Evolutionary conservation across 1,140 invertebrate genomes (phyloP), one percentile per base, ranked within the genome.

Genomic region (Sinella curviseta): DNA sequence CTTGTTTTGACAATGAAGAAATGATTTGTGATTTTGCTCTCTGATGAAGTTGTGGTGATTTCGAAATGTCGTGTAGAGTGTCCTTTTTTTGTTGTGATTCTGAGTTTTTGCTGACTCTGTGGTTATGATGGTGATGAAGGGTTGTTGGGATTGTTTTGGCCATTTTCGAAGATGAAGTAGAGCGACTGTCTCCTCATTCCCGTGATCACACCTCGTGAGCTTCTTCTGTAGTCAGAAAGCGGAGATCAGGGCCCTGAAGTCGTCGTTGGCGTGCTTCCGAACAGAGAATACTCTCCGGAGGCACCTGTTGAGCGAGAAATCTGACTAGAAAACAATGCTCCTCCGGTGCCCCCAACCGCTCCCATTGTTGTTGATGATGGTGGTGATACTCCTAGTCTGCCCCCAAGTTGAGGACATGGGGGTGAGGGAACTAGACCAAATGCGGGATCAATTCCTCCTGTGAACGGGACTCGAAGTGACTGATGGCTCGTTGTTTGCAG

Each of bases 391-490:
- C 60, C 30, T 8, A 74, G 34, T 8, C 60, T 4, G 70, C 17
- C 2, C 39, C 8, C 20, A 12, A 48, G 39, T 20, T 48, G 39
- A 20, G 39, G 39, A 20, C 39, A 48, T 12, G 30, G 12, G 2
- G 57, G 57, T 31, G 1, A 4, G 12, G 65, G 30, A 8, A 8
- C 31, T 30, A 70, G 8, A 31, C 26, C 65, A 33, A 70, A 70
- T 8, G 26, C 14, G 4, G 65, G 65, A n/a, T 70, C 65, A 4
- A 70, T 70, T 12, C 65, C 65, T 2, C 30, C 74, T 12, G 75
- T 36, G 55, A 82, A 81, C 0, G 80, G 82, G 39, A 83, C 82
- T 0, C 80, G 77, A 24, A 83, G 80, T 24, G 82, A 81, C 48
- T 80, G 78, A 36, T 78, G 80, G 76, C 77, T 76, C 39, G 76